Base-by-base conservation (phyloP, 2,797 vertebrate species). In the Enteromius treurensis region DNA sequence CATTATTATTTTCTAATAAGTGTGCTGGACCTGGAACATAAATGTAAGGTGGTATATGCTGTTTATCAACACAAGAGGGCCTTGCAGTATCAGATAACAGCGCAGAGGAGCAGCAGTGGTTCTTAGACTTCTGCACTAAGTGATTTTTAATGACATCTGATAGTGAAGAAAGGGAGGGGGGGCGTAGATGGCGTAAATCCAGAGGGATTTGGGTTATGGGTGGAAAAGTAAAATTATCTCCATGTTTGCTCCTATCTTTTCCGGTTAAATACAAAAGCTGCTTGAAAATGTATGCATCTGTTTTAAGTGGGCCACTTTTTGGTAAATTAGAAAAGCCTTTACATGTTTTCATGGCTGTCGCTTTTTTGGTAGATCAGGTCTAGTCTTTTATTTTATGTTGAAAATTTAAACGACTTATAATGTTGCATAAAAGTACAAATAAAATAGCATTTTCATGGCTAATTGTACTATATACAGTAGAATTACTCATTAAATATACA, bases 71-170 rank as follows among this genome's bases (percentile, higher is more conserved):
- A 82, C 80, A 42, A 75, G 80, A 76, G 47, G 71, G 34, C 62
- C 34, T 67, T 58, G 55, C 1, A n/a, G 73, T 68, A 55, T 82
- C 81, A 68, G 47, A 82, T 55, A 67, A 81, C 77, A 49, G 55
- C 0, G 1, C 55, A 49, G 40, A 60, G 21, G 45, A 42, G 32
- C 29, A 51, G 47, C 21, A 15, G 51, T 5, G 34, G 23, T 70
- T 65, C 60, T 77, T 71, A 64, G 69, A 34, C 81, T 67, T 47
- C 32, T 82, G 17, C 37, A 67, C 32, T 78, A 69, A 85, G 47
- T 53, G 67, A 68, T 47, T 82, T 76, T 82, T 76, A 76, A 82
- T 82, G 80, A n/a, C 80, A 76, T 75, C 45, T 42, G 60, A 67
- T 62, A 60, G 73, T 76, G 60, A 17, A 15, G 51, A 62, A 65